A percentile compares a stretch with the other conserved stretches of the same genome.
phyloP scores from a whole-genome alignment of 2,113 vertebrate genomes.

The Vulpes lagopus region DNA sequence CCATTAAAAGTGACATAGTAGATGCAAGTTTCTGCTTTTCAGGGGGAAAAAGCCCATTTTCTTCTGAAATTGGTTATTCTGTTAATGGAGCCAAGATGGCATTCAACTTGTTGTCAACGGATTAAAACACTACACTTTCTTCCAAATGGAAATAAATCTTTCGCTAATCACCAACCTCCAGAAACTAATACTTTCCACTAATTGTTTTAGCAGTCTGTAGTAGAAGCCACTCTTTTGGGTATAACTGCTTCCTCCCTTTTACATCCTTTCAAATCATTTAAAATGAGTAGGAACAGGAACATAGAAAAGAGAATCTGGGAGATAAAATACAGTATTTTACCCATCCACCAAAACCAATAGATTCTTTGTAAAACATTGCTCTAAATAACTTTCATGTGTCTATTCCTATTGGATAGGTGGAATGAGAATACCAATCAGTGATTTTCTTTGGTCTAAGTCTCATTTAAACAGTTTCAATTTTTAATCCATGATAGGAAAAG shows the following conservation, averaged over 20 bases:
- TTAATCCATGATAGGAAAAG: not conserved
- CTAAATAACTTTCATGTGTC: not conserved
- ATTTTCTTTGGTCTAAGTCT: not conserved
- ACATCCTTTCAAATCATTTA: constrained; percentile 13
- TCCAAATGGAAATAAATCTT: constrained; percentile 40
- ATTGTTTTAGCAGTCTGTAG: constrained; percentile 27
- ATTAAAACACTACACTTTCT: not conserved
- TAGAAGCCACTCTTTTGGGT: not conserved
- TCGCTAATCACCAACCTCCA: not conserved
- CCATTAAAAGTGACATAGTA: not conserved
- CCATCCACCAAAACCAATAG: not conserved
- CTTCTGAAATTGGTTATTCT: constrained; percentile 38
- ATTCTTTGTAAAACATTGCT: not conserved
- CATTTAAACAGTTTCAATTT: constrained; percentile 9
- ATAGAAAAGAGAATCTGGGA: not conserved
- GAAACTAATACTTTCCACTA: constrained; percentile 19
- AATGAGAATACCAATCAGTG: not conserved
- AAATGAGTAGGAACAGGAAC: not conserved
- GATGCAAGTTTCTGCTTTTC: not conserved
- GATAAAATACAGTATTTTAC: not conserved
- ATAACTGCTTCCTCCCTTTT: not conserved
- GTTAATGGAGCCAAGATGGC: not conserved
- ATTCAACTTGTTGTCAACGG: constrained; percentile 8
- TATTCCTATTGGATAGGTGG: not conserved
- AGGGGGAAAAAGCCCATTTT: not conserved